Evolutionary conservation across 2,888 invertebrate genomes (phyloP).

Genomic region (Drosophila rellima): DNA sequence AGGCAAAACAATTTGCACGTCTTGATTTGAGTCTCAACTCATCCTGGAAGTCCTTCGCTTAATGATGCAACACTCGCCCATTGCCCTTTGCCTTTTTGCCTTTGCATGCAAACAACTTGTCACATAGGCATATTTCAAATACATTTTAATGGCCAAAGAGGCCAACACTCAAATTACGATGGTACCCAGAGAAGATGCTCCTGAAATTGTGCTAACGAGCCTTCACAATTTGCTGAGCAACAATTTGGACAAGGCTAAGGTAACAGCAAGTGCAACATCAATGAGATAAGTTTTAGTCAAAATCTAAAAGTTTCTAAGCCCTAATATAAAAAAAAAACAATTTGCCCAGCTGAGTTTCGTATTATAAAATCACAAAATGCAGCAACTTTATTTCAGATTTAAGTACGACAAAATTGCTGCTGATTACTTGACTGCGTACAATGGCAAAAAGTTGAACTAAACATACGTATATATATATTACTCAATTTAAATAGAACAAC

Average conservation of each 20-base stretch:
- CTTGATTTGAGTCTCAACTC: constrained; percentile 30
- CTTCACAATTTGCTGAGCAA: constrained; percentile 8
- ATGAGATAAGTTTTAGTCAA: constrained; percentile 11
- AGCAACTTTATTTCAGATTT: constrained; percentile 47
- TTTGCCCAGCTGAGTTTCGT: constrained; percentile 3
- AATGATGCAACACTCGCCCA: constrained; percentile 50
- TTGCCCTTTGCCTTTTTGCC: not conserved
- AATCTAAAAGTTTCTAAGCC: constrained; percentile 12
- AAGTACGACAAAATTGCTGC: constrained; percentile 36
- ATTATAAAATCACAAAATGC: constrained; percentile 19
- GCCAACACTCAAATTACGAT: constrained; percentile 51
- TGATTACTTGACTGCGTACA: constrained; percentile 9
- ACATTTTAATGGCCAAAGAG: constrained; percentile 51
- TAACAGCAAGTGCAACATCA: constrained; percentile 16
- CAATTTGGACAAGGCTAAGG: constrained; percentile 36
- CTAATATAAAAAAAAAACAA: not conserved
- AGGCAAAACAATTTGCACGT: constrained; percentile 41
- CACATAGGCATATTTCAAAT: constrained; percentile 34
- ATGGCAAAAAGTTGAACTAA: not conserved
- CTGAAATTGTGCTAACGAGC: constrained; percentile 50
- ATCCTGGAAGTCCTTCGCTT: constrained; percentile 29
- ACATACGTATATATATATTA: not conserved
- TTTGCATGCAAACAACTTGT: constrained; percentile 21
- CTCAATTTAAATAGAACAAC: not conserved
- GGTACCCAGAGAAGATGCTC: constrained; percentile 1